Evolutionary conservation across 2,113 vertebrate species (phyloP), one percentile per base, ranked within the genome.

Genomic region (Saiga tatarica): DNA sequence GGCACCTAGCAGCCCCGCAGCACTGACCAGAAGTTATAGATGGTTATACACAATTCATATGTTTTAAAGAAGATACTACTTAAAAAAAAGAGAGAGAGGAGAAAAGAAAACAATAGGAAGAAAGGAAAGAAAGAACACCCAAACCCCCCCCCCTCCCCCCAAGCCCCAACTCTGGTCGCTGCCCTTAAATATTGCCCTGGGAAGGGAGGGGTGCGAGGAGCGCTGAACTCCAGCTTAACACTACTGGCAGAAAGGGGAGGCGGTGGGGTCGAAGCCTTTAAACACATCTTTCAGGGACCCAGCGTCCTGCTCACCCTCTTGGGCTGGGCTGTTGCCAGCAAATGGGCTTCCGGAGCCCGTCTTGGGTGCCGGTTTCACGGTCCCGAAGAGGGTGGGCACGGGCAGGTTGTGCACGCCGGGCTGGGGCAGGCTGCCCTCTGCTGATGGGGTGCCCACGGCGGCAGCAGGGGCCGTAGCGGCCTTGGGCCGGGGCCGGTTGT

Each of bases 181-280:
- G 89, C 93, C 76, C 60, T 95, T 89, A 60, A 90, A 45, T 50
- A 62, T 15, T 52, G 25, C 86, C 93, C 60, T 89, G 55, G 91
- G 74, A n/a, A 13, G 33, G 91, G 90, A 5, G 5, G 79, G 71
- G 28, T n/a, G 47, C 53, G 4, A 55, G 82, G 92, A 62, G 42
- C 2, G 0, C 39, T 14, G 0, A 15, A 62, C 39, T 36, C 96
- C 28, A 0, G 55, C 52, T 7, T 8, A 78, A 98, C 97, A 98
- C 98, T 99, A 99, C 99, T 99, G 99, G 98, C 99, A 99, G 93
- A 99, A 99, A 0, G 99, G 99, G 3, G 99, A 99, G 3, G 99
- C 99, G 0, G 99, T 99, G 92, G 99, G 99, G 98, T 99, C 99
- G 10, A 99, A 99, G 30, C 99, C 99, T 99, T 99, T 99, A 98